These are phyloP conservation scores for Coryphaenoides rupestris DNA, from an alignment of 2,113 vertebrate species.

Conservation along the genomic window DNA sequence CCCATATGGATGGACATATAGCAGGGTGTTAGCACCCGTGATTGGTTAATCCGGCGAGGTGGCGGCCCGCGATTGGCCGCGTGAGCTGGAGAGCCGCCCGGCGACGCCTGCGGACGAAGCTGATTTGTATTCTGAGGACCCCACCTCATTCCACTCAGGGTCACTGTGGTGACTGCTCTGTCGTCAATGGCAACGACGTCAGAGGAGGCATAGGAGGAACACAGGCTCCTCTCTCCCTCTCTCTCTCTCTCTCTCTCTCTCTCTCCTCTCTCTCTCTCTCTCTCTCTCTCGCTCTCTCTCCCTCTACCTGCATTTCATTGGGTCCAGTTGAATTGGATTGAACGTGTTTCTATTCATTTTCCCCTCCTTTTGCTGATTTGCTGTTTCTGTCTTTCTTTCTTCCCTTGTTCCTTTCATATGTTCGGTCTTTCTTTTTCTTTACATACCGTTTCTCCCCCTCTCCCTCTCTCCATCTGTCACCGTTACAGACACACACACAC, in stretches of 20 bases:
- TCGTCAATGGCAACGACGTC: constrained; percentile 64
- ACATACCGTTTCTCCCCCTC: background rate
- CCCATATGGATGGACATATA: no score
- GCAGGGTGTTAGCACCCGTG: background rate
- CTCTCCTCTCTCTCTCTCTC: no score
- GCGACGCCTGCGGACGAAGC: constrained; percentile 30
- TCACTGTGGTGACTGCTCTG: constrained; percentile 56
- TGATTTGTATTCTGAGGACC: constrained; percentile 58
- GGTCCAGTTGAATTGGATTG: no score
- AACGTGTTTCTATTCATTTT: no score
- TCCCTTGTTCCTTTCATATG: no score
- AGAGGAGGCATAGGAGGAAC: constrained; percentile 25
- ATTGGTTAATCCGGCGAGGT: constrained; percentile 39
- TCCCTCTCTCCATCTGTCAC: background rate
- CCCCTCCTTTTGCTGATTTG: no score
- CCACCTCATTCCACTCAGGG: constrained; percentile 48
- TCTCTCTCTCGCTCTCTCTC: no score
- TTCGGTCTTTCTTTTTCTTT: no score
- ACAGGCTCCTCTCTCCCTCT: background rate
- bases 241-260: no score
- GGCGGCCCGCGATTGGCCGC: constrained; percentile 9
- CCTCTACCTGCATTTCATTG: no score
- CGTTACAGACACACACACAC: background rate
- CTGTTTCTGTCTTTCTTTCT: no score
- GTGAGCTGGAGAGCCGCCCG: no score